Base-by-base conservation (phyloP, 2,888 invertebrate genomes). In the Papilio elwesi region DNA sequence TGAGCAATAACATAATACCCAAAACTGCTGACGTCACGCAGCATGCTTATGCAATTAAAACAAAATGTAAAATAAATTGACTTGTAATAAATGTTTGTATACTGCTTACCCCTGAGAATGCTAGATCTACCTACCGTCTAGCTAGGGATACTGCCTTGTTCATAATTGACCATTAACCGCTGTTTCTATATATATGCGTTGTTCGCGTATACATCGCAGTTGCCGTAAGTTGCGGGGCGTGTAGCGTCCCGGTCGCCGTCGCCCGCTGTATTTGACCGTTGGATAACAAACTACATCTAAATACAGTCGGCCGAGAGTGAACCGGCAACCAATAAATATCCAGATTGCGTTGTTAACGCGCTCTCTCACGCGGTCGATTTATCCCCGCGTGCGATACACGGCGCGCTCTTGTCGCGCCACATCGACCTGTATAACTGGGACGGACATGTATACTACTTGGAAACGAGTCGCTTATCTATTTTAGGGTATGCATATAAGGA, bases 251-350 rank as follows among this genome's bases (percentile, higher is more conserved):
- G 26, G n/a, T n/a, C n/a, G n/a, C 63, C 63, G 70, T 62, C 53
- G 69, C 59, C 69, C 70, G 70, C 65, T 77, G 78, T 79, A 78
- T 77, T 43, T 65, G 63, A 69, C 78, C 80, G 79, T 76, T 74
- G 70, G 79, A 78, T 84, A 78, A 86, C 87, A 88, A 88, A 88
- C 79, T 81, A 85, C 82, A 82, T 85, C 88, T 86, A 87, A 87
- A 88, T 87, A 87, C 87, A 87, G 87, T 82, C 86, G 86, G 87
- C 87, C 85, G 86, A 86, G 86, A 81, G 85, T 86, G 83, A 75
- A 77, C 80, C 82, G 85, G 84, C 84, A 83, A 79, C 79, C 83
- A 79, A 85, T 87, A 87, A 86, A 87, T 83, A 84, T 83, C 73
- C 73, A 73, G 69, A 73, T 73, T 70, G 70, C 74, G 70, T 68